Conservation (phyloP, 2,888 invertebrate species). For the Lamellibrachia columna region DNA sequence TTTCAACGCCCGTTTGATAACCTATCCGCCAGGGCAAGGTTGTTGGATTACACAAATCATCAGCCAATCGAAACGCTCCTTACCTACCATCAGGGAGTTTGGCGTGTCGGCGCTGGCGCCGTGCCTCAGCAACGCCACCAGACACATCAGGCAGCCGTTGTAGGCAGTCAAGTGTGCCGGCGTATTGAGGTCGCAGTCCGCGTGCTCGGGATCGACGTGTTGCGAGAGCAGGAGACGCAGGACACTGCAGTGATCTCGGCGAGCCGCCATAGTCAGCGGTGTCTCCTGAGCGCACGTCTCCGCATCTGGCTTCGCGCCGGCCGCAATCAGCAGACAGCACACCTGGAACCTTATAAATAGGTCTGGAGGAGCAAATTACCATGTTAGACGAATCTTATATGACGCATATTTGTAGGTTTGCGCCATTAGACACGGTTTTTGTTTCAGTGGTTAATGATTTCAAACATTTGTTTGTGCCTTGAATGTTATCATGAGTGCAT, state of each 20-base stretch:
- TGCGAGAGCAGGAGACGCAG: not conserved
- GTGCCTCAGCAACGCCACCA: not conserved
- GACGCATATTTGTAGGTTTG: too few species aligned
- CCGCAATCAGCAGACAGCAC: not conserved
- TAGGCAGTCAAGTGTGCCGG: not conserved
- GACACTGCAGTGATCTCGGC: not conserved
- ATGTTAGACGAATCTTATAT: not conserved
- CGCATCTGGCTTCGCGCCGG: constrained; percentile 1
- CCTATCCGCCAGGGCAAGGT: not conserved
- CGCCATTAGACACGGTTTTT: too few species aligned
- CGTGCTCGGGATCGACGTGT: not conserved
- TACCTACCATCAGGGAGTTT: not conserved
- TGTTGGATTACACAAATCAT: not conserved
- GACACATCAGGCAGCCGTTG: not conserved
- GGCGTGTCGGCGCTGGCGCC: not conserved
- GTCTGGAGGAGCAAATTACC: not conserved
- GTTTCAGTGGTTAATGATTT: too few species aligned
- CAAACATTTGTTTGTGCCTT: too few species aligned
- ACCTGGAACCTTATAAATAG: not conserved
- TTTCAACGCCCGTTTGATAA: too few species aligned
- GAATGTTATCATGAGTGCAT: too few species aligned
- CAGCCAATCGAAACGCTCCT: not conserved
- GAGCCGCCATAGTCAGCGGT: not conserved
- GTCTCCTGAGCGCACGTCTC: not conserved
- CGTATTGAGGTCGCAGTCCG: constrained; percentile 4